Evolutionary conservation across 2,888 invertebrate genomes (phyloP).

Genomic region (Erebia aethiops): DNA sequence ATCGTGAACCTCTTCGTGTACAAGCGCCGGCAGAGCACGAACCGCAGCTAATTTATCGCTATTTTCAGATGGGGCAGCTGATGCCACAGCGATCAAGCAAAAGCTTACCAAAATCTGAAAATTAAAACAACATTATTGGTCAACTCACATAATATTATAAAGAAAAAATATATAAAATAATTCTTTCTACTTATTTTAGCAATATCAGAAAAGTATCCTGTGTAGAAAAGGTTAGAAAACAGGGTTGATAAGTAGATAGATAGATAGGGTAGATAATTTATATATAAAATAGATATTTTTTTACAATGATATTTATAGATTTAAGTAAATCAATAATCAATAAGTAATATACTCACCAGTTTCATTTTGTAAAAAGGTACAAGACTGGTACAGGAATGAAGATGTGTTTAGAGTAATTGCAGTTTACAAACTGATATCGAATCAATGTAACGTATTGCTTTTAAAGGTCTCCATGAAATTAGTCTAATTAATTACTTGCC

Average conservation of each 20-base stretch:
- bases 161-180: too few species aligned
- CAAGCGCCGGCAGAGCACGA: conserved; percentile 45
- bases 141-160: too few species aligned
- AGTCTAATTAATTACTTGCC: background rate
- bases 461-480: conserved; percentile 24
- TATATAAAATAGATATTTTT: too few species aligned
- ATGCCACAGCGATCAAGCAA: conserved; percentile 47
- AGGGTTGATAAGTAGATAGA: too few species aligned
- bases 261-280: too few species aligned
- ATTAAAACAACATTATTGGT: conserved; percentile 8
- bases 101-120: conserved; percentile 50
- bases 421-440: conserved; percentile 19
- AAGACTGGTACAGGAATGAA: background rate
- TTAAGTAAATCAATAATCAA: background rate
- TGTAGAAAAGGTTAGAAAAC: background rate
- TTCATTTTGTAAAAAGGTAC: conserved; percentile 47
- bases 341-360: conserved; percentile 52
- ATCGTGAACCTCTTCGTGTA: conserved; percentile 58
- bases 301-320: too few species aligned
- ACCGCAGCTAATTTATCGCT: conserved; percentile 33
- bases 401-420: background rate
- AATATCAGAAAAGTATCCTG: background rate
- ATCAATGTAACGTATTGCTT: conserved; percentile 9
- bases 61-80: conserved; percentile 46
- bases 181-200: too few species aligned